Evolutionary conservation across 2,888 invertebrate genomes (phyloP), one percentile per base, ranked within the genome.

Genomic region (Leucozona laternaria): DNA sequence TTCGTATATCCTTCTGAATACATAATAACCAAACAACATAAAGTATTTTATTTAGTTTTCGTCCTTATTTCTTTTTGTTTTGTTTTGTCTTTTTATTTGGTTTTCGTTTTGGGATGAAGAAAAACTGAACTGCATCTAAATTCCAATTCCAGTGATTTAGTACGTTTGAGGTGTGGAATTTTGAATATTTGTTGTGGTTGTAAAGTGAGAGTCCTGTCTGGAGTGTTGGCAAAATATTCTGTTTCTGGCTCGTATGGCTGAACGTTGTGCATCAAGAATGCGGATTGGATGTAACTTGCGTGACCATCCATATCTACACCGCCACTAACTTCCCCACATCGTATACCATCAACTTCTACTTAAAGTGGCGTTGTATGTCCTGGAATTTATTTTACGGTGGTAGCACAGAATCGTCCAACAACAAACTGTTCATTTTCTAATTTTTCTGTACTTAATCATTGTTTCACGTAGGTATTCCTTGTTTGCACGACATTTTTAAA

Each of bases 111-210:
- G 25, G 45, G 37, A 58, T 57, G 53, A 55, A 55, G 80, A 64
- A 76, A 77, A 57, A 77, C 64, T 58, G 31, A 60, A 71, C 71
- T 79, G 79, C 71, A 84, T 84, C 76, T 84, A 76, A 79, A 84
- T 84, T 84, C 84, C 84, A 79, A 79, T 84, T 66, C 40, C 7
- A 64, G 84, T 84, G 84, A 84, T 84, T 84, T 84, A 84, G 71
- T 76, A 34, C 64, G 45, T 25, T 76, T 25, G 58, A 53, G 57
- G 64, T 31, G 57, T 57, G 75, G 75, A 70, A 84, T 79, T 82
- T 79, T 79, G 83, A 75, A 84, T 79, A 79, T 75, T 70, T 68
- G 48, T 22, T 66, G 66, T 25, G 28, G 31, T n/a, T 70, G 43
- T 3, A 20, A 37, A 25, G 15, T 22, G 37, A 58, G 25, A 55